Evolutionary conservation across 2,113 vertebrate genomes (phyloP).

Genomic region (Rhabdomys dilectus): DNA sequence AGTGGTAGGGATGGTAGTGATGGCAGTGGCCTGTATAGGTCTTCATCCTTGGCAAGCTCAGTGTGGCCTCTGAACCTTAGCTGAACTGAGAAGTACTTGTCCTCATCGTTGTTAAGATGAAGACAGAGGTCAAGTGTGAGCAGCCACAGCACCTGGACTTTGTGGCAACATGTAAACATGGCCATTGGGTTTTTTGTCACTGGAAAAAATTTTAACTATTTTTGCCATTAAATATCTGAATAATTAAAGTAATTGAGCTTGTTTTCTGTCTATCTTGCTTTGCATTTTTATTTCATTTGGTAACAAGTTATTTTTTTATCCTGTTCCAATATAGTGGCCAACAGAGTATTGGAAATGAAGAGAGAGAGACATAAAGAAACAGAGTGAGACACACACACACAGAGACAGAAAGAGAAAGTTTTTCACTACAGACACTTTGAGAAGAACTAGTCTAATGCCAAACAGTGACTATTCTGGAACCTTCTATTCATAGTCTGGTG

Average conservation of each 20-base stretch:
- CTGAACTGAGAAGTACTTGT: not conserved
- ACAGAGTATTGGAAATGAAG: not conserved
- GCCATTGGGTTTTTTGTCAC: not conserved
- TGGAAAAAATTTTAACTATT: not conserved
- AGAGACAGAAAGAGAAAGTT: not conserved
- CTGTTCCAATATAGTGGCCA: not conserved
- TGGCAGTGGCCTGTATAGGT: not conserved
- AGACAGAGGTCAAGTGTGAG: not conserved
- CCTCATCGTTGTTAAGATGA: not conserved
- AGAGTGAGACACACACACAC: not conserved
- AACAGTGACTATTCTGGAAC: not conserved
- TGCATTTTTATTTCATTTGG: constrained; percentile 36
- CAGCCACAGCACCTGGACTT: not conserved
- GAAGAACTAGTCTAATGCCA: not conserved
- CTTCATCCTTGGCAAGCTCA: not conserved
- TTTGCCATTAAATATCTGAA: not conserved
- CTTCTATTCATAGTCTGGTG: not conserved
- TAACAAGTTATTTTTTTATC: not conserved
- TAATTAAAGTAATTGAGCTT: not conserved
- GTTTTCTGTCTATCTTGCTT: not conserved
- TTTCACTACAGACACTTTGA: not conserved
- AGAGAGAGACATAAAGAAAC: not conserved
- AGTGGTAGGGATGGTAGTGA: not conserved
- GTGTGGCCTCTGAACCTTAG: not conserved
- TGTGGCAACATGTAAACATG: not conserved